Evolutionary conservation across 2,113 vertebrate species (phyloP).

Genomic region (Ptilorrhoa leucosticta): DNA sequence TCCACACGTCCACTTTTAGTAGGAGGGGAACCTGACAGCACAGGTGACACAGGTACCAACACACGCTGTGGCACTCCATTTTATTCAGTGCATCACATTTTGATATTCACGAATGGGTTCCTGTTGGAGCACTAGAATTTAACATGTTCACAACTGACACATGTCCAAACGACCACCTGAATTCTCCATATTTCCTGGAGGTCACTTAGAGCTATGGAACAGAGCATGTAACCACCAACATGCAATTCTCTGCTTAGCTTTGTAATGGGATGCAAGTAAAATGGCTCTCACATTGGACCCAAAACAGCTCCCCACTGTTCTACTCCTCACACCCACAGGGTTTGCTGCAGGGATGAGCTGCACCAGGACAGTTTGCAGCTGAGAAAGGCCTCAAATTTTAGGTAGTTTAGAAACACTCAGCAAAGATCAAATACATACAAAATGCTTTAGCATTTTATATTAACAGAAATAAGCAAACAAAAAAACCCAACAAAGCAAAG

Average conservation of each 20-base stretch:
- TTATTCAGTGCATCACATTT: background rate
- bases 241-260: background rate
- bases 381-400: background rate
- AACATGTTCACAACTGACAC: background rate
- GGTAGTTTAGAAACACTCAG: background rate
- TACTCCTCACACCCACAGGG: fast-evolving
- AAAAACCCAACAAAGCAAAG: background rate
- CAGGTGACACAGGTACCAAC: background rate
- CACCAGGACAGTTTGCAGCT: background rate
- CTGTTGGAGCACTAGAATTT: background rate
- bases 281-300: background rate
- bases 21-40: background rate
- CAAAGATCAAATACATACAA: background rate
- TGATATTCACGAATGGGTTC: background rate
- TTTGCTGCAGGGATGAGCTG: background rate
- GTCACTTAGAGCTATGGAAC: background rate
- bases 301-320: background rate
- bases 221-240: fast-evolving
- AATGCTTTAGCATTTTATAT: background rate
- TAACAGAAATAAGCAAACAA: background rate
- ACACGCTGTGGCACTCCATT: fast-evolving
- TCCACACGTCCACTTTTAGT: background rate
- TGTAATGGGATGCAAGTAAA: fast-evolving
- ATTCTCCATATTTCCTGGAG: fast-evolving
- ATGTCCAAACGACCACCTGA: background rate